These are phyloP conservation scores for Saxidomus purpurata DNA, from an alignment of 1,140 invertebrate genomes.

Conservation along the genomic window DNA sequence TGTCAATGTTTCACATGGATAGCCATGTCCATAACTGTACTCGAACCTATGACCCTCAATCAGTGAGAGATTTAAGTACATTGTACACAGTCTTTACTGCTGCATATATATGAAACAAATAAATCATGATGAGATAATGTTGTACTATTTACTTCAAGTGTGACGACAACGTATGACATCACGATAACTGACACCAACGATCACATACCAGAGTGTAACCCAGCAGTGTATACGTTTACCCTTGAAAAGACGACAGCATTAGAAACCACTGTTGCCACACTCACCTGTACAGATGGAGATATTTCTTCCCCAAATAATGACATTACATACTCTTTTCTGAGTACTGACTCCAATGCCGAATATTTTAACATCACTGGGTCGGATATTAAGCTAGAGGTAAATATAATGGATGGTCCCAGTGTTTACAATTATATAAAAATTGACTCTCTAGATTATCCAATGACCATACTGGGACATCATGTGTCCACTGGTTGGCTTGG, in stretches of 20 bases:
- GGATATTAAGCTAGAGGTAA: neutral
- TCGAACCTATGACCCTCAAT: too few species aligned
- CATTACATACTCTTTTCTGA: neutral
- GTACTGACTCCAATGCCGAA: neutral
- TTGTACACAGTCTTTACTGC: too few species aligned
- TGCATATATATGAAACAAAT: too few species aligned
- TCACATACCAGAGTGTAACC: constrained; percentile 3
- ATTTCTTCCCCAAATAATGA: constrained; percentile 29
- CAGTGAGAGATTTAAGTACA: too few species aligned
- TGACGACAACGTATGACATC: neutral
- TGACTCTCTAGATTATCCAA: too few species aligned
- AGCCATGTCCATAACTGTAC: too few species aligned
- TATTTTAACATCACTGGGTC: neutral
- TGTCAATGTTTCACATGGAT: too few species aligned
- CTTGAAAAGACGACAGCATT: neutral
- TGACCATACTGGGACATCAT: too few species aligned
- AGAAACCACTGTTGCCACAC: neutral
- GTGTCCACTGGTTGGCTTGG: too few species aligned
- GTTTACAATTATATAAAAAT: too few species aligned
- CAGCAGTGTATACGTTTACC: neutral
- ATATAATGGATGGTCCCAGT: too few species aligned
- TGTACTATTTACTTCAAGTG: constrained; percentile 2
- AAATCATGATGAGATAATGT: too few species aligned
- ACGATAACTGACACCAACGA: constrained; percentile 28
- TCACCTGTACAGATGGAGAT: constrained; percentile 19